Base-by-base conservation (phyloP, 1,140 invertebrate genomes). In the Zaprionus gabonicus region DNA sequence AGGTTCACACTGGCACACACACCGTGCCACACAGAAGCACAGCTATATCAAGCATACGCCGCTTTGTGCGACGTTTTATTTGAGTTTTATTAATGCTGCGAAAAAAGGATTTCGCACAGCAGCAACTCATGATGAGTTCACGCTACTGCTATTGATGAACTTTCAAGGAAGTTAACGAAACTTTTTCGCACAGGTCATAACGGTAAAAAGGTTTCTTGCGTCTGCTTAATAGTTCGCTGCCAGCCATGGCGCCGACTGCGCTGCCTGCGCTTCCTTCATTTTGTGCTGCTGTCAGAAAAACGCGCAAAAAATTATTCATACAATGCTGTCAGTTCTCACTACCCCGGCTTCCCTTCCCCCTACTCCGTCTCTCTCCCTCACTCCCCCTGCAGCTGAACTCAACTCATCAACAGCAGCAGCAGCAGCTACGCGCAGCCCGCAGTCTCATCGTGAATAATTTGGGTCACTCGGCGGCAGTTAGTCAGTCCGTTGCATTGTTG, bases 391-490 rank as follows among this genome's bases (percentile, higher is more conserved):
- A 44, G 55, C 64, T 64, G 49, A 56, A 28, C 53, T 67, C 72
- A 78, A 62, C 57, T 59, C 71, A 78, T 75, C 71, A 78, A 57
- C 44, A 53, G 36, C 34, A 55, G 41, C 36, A 41, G 53, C 27
- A 41, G 15, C 38, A 41, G 17, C 56, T 23, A 23, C 34, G 27
- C 41, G 36, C 60, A 67, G 56, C 60, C 77, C 53, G 44, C 53
- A 66, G 49, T 59, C 58, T 62, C 65, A 59, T 80, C 80, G 85
- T 90, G 85, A 90, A 90, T 90, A 90, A 90, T 90, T 90, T 90
- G 85, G 85, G 85, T 90, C 85, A 90, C 85, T 90, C 76, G 79
- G 73, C 71, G 85, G 81, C 85, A 90, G 85, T 90, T 90, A 90
- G 86, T 90, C 85, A 85, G 76, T 80, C 66, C 70, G 71, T 68